Conservation (phyloP, 2,888 invertebrate species). For the Pantelozetes paolii region DNA sequence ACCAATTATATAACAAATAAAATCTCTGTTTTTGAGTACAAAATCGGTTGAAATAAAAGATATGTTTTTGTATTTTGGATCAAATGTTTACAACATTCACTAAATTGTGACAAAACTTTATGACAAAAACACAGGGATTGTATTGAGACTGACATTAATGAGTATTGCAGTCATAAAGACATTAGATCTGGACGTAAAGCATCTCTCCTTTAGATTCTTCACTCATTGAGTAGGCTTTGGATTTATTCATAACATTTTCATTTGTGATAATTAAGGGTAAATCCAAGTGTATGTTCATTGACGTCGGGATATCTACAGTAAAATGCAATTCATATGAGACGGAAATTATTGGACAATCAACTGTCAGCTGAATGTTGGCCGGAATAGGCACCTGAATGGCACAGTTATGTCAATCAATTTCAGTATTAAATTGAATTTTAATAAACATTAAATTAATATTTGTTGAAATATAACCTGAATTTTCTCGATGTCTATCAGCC, state of each 20-base stretch:
- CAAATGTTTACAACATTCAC: no score
- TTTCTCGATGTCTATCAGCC: constrained; percentile 7
- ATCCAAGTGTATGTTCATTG: constrained; percentile 16
- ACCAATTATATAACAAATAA: no score
- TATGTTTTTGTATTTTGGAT: no score
- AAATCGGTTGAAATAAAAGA: no score
- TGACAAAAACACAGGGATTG: no score
- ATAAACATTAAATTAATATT: neutral
- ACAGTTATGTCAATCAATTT: no score
- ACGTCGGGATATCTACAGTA: neutral
- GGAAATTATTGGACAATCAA: constrained; percentile 8
- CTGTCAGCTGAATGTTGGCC: neutral
- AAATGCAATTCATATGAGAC: constrained; percentile 23
- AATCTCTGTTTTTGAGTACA: no score
- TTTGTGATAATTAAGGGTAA: constrained; percentile 12
- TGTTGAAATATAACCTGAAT: neutral
- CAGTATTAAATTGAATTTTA: neutral
- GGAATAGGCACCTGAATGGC: constrained; percentile 29
- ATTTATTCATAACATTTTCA: neutral
- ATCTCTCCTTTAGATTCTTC: neutral
- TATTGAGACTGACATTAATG: no score
- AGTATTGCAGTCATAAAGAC: neutral
- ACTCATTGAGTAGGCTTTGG: neutral
- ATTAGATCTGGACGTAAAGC: constrained; percentile 15
- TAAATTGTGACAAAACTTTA: no score